Evolutionary conservation across 2,888 invertebrate species (phyloP), one percentile per base, ranked within the genome.

Genomic region (Spodoptera picta): DNA sequence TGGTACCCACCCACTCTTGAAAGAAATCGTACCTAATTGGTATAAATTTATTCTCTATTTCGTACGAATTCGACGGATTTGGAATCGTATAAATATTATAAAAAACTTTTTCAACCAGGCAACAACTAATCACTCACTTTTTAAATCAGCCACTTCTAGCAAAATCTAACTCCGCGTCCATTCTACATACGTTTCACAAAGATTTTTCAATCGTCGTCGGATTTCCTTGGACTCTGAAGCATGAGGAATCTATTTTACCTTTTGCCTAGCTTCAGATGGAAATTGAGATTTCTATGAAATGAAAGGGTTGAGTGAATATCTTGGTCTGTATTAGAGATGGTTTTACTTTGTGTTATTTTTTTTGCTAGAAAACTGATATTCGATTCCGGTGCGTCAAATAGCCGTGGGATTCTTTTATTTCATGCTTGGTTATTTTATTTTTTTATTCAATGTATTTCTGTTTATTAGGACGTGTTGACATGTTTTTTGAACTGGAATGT

Each of bases 131-230:
- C 2, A 7, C 23, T 24, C 12, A 10, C 42, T n/a, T 46, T 46
- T 14, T 3, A 12, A 14, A 42, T 6, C 19, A 6, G n/a, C 0
- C 67, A 46, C 57, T 70, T 81, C 81, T 45, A 83, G 82, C 42
- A 53, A 5, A 36, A 49, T 19, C 23, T 79, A 65, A 65, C 62
- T 61, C 55, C 53, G 53, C 60, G 68, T 71, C 69, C 72, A 75
- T 75, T 76, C 80, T 70, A 63, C 80, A 79, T 79, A 83, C 85
- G 81, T 83, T 82, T 81, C 86, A 86, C 85, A 87, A 87, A 90
- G 88, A 89, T 87, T 89, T 90, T 91, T 88, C 91, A 90, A 92
- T 90, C 88, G 91, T 79, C 84, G 82, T 83, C 84, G 88, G 90
- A 90, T 91, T 90, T 90, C 87, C 87, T 86, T 72, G 85, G 86